Evolutionary conservation across 2,797 vertebrate species (phyloP), one percentile per base, ranked within the genome.

Genomic region (Bovichtus diacanthus): DNA sequence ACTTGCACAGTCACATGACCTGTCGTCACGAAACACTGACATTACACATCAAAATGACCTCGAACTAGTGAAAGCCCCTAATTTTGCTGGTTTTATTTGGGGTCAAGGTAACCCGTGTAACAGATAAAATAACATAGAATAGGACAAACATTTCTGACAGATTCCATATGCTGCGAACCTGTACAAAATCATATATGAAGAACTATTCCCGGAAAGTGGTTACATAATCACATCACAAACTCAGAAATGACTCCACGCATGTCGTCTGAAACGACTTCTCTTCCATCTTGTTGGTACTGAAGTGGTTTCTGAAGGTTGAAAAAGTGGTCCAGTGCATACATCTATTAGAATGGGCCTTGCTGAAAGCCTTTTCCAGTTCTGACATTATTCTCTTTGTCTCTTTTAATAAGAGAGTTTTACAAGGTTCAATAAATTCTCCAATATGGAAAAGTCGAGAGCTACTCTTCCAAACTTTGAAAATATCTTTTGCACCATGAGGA

Each of bases 371-470:
- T 49, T 85, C 69, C 72, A 82, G 78, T 65, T 75, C 43, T 75
- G n/a, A 29, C 41, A 39, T 19, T 15, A 56, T 66, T 51, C 15
- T 65, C n/a, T 49, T 27, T 50, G 53, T 71, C 68, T 85, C 79
- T 88, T 71, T 88, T 64, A 79, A 58, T 74, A 88, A 87, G 71
- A 88, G 78, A 15, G 21, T 77, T 71, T 85, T 46, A 76, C 55
- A 59, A 41, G 25, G 41, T 76, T 84, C 15, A 59, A 77, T 78
- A 62, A 73, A 85, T 85, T 92, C 91, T 93, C 90, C 92, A 93
- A 92, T 90, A 91, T 93, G 91, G 90, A n/a, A 93, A 89, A 90
- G 73, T 78, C 51, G 80, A 79, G 27, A 67, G 55, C 43, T 49
- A 6, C 77, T 87, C 70, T 75, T 82, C 61, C 55, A 59, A 70